These are phyloP conservation scores for Myotis findleyi DNA, from an alignment of 2,797 vertebrate species.

Conservation along the genomic window DNA sequence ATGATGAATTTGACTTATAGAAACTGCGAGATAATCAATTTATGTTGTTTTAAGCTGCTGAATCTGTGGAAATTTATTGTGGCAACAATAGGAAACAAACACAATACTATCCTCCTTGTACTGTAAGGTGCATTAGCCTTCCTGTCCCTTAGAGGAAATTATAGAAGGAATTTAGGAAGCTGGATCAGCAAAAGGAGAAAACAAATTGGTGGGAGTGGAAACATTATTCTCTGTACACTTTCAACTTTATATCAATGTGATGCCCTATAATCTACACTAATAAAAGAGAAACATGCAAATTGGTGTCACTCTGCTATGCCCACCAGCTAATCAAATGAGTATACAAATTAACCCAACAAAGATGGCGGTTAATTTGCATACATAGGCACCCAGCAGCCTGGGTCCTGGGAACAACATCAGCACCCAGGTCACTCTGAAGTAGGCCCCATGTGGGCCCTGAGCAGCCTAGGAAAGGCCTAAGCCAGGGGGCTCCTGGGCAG, in stretches of 20 bases:
- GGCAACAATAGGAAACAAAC: conserved; percentile 19
- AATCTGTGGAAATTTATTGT: background rate
- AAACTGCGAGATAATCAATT: background rate
- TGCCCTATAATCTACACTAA: background rate
- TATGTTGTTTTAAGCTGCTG: background rate
- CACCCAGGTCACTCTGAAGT: too few species aligned
- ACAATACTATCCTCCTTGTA: background rate
- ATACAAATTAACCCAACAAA: too few species aligned
- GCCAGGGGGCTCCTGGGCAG: too few species aligned
- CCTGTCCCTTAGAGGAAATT: background rate
- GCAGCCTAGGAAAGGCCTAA: too few species aligned
- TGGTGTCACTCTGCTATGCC: too few species aligned
- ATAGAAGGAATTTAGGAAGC: background rate
- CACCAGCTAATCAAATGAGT: too few species aligned
- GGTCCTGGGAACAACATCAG: too few species aligned
- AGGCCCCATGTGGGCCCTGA: too few species aligned
- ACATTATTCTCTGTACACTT: background rate
- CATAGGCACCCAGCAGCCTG: too few species aligned
- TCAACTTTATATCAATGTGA: background rate
- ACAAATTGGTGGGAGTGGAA: background rate
- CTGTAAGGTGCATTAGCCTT: background rate
- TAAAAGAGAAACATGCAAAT: too few species aligned
- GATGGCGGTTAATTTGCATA: too few species aligned
- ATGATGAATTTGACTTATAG: background rate
- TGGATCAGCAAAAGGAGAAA: background rate